Evolutionary conservation across 1,140 invertebrate species (phyloP).

Genomic region (Oscheius sp.): DNA sequence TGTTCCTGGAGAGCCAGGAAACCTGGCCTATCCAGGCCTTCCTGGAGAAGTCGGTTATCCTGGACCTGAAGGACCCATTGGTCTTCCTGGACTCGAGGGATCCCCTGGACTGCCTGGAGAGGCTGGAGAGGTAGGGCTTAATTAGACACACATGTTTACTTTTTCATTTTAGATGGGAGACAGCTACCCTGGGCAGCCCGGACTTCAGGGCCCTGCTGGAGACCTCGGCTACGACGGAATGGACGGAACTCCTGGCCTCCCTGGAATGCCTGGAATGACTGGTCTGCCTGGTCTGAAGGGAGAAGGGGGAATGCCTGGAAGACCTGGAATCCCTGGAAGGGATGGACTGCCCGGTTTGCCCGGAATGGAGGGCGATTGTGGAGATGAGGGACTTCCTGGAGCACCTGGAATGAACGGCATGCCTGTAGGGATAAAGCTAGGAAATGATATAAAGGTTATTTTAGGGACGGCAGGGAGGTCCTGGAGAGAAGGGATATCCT

Average conservation of each 20-base stretch:
- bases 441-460: conserved; percentile 4
- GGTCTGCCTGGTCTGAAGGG: conserved; percentile 46
- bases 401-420: conserved; percentile 27
- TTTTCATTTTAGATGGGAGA: conserved; percentile 28
- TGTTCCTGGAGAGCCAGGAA: conserved; percentile 33
- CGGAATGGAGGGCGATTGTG: conserved; percentile 39
- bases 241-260: conserved; percentile 44
- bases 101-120: conserved; percentile 31
- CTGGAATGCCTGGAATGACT: conserved; percentile 38
- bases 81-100: conserved; percentile 36
- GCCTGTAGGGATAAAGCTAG: conserved; percentile 26
- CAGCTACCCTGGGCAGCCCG: conserved; percentile 32
- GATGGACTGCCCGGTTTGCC: conserved; percentile 39
- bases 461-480: conserved; percentile 44
- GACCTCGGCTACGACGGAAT: conserved; percentile 34
- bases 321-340: conserved; percentile 34
- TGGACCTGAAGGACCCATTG: conserved; percentile 35
- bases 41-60: conserved; percentile 37
- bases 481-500: conserved; percentile 44
- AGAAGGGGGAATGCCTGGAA: conserved; percentile 33
- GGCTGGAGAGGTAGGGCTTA: conserved; percentile 15
- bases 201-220: conserved; percentile 36
- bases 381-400: conserved; percentile 36
- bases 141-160: background rate
- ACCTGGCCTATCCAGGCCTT: conserved; percentile 32